A percentile compares a stretch with the other conserved stretches of the same genome.
phyloP scores from a whole-genome alignment of 37 sponge, comb jelly and placozoan genomes.

The Cliona cf. orientalis region DNA sequence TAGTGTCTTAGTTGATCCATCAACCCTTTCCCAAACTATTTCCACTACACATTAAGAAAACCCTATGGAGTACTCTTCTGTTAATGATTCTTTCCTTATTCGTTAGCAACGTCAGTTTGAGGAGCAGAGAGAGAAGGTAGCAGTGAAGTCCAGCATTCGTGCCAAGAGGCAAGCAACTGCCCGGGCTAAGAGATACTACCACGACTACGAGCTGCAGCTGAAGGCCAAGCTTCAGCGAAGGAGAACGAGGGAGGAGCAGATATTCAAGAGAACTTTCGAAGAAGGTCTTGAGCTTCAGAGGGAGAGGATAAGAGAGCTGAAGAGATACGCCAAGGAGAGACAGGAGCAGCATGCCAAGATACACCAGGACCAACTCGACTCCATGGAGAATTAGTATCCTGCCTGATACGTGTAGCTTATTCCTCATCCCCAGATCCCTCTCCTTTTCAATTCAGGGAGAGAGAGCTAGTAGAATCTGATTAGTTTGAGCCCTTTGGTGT shows the following conservation, averaged over 20 bases:
- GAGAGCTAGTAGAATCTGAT: too few species aligned
- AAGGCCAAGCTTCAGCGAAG: constrained; percentile 64
- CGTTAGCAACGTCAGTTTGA: constrained; percentile 32
- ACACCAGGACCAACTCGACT: constrained; percentile 48
- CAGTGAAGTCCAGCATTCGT: constrained; percentile 12
- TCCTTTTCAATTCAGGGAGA: too few species aligned
- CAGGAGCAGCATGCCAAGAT: constrained; percentile 17
- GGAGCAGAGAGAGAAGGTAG: background rate
- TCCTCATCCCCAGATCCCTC: too few species aligned
- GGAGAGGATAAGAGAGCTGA: constrained; percentile 65
- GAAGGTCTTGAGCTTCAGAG: constrained; percentile 70
- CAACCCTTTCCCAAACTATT: too few species aligned
- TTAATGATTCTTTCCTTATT: background rate
- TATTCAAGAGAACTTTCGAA: constrained; percentile 72
- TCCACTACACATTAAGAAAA: too few species aligned
- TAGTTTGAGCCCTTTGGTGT: too few species aligned
- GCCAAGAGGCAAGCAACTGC: constrained; percentile 30
- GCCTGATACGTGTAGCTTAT: background rate
- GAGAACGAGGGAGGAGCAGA: constrained; percentile 47
- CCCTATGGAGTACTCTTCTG: too few species aligned
- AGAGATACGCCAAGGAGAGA: constrained; percentile 57
- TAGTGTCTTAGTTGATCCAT: too few species aligned
- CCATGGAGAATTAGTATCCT: constrained; percentile 79
- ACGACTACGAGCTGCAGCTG: constrained; percentile 71
- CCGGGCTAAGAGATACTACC: constrained; percentile 61